Conservation (phyloP, 2,113 vertebrate genomes). For the Pangasianodon gigas region DNA sequence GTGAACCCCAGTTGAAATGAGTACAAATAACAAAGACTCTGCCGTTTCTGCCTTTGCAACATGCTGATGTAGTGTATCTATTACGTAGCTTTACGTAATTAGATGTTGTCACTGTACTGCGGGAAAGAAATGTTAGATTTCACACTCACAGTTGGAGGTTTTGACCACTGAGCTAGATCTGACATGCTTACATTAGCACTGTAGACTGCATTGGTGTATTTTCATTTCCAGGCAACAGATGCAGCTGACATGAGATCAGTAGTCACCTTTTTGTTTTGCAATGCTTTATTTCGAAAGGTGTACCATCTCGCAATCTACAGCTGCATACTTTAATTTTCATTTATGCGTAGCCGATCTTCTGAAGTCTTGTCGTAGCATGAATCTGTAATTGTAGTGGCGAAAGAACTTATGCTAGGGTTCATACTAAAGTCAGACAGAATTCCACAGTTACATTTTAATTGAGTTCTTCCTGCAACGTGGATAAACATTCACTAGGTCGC, state of each 20-base stretch:
- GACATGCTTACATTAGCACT: not conserved
- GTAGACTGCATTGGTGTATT: not conserved
- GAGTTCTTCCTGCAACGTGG: slow-evolving; percentile 28
- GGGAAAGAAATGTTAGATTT: not conserved
- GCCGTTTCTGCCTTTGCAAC: not conserved
- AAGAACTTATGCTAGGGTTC: not conserved
- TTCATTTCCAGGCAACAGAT: slow-evolving; percentile 2
- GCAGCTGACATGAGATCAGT: slow-evolving; percentile 2
- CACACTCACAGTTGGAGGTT: not conserved
- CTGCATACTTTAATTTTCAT: not conserved
- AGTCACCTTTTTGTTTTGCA: not conserved
- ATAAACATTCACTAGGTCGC: slow-evolving; percentile 13
- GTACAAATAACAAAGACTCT: not conserved
- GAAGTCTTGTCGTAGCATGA: not conserved
- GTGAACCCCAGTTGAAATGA: not conserved
- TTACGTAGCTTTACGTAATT: not conserved
- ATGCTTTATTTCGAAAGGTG: not conserved
- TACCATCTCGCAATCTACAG: not conserved
- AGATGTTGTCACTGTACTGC: not conserved
- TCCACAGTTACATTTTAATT: slow-evolving; percentile 38
- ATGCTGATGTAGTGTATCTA: not conserved
- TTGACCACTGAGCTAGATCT: not conserved
- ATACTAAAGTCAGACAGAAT: not conserved
- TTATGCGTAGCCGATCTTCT: no score
- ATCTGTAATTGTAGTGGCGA: not conserved